These are phyloP conservation scores for Drosophila kanapiae DNA, from an alignment of 1,140 invertebrate species.

Conservation along the genomic window DNA sequence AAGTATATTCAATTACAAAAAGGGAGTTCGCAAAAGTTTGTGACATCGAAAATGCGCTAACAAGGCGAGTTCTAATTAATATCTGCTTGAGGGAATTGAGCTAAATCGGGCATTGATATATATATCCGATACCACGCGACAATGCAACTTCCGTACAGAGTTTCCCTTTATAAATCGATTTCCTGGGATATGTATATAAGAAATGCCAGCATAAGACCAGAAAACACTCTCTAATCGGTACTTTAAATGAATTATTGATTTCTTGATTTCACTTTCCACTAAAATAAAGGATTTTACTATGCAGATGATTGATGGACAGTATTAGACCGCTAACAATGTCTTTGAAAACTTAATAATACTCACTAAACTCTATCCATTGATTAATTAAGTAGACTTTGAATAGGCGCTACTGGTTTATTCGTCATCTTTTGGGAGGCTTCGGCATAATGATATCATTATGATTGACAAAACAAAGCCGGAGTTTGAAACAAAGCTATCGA, in stretches of 20 bases:
- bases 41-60: constrained; percentile 40
- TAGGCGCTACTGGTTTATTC: constrained; percentile 18
- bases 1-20: constrained; percentile 45
- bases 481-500: constrained; percentile 23
- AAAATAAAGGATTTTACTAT: not conserved
- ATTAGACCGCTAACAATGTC: constrained; percentile 17
- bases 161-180: not conserved
- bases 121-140: constrained; percentile 30
- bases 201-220: not conserved
- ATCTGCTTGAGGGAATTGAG: too few relatives aligned
- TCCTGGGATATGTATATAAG: not conserved
- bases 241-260: not conserved
- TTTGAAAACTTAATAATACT: constrained; percentile 26
- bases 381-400: constrained; percentile 11
- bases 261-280: not conserved
- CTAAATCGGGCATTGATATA: not conserved
- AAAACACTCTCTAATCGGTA: not conserved
- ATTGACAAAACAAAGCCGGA: constrained; percentile 2
- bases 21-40: constrained; percentile 21
- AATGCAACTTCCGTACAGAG: constrained; percentile 13
- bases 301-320: constrained; percentile 13
- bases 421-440: constrained; percentile 7
- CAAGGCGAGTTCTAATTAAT: constrained; percentile 38
- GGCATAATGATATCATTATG: constrained; percentile 26
- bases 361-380: constrained; percentile 5